A percentile compares a stretch with the other conserved stretches of the same genome.
Evolutionary conservation across 1,140 invertebrate genomes (phyloP).

Genomic region (Wiebesia pumilae): DNA sequence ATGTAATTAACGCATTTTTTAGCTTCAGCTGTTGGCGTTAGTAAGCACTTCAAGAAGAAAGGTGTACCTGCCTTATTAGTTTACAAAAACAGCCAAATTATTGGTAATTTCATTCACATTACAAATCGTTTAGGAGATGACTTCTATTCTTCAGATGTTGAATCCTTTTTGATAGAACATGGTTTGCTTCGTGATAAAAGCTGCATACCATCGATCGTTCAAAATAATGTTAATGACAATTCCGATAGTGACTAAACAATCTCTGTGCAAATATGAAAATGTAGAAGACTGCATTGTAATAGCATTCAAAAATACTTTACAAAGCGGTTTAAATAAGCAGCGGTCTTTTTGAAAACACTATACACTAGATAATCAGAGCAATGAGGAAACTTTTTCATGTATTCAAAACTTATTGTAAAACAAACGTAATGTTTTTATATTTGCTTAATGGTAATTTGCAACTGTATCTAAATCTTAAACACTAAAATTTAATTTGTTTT

Average conservation of each 20-base stretch:
- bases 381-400: neutral
- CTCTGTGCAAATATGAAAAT: slow-evolving; percentile 54
- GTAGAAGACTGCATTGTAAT: slow-evolving; percentile 52
- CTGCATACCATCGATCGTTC: slow-evolving; percentile 69
- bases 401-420: neutral
- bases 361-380: neutral
- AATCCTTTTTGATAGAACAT: slow-evolving; percentile 91
- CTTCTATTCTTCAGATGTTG: slow-evolving; percentile 92
- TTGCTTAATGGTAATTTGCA: neutral
- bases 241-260: slow-evolving; percentile 64
- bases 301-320: slow-evolving; percentile 10
- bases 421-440: neutral
- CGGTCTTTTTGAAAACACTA: neutral
- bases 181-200: slow-evolving; percentile 84
- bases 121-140: slow-evolving; percentile 91
- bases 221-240: slow-evolving; percentile 58
- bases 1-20: slow-evolving; percentile 46
- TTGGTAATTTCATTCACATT: slow-evolving; percentile 94
- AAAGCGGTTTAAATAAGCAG: neutral
- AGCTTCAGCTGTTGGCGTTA: slow-evolving; percentile 83
- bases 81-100: slow-evolving; percentile 91
- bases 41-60: slow-evolving; percentile 86
- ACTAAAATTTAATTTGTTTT: neutral
- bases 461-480: neutral
- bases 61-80: slow-evolving; percentile 94